phyloP scores from a whole-genome alignment of 2,113 vertebrate genomes.

The Phrynosoma platyrhinos region DNA sequence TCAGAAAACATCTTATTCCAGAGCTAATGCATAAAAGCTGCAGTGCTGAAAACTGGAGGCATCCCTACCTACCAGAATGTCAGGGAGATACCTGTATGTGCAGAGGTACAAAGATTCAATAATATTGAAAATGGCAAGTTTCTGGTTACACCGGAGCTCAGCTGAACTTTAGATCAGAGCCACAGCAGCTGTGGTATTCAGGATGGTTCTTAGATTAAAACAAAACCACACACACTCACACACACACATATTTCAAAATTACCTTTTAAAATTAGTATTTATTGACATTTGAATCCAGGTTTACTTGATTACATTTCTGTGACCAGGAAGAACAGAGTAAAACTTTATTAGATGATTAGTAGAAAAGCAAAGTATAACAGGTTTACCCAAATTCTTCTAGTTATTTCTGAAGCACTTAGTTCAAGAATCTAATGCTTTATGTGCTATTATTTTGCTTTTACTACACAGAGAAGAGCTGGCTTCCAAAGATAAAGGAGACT shows the following conservation, averaged over 20 bases:
- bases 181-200: neutral
- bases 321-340: conserved; percentile 54
- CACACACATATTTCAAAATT: conserved; percentile 60
- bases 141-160: neutral
- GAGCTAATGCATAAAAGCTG: neutral
- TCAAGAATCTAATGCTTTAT: conserved; percentile 87
- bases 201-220: neutral
- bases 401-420: conserved; percentile 76
- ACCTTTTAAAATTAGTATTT: conserved; percentile 60
- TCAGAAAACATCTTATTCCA: too few relatives aligned
- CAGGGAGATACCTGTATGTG: neutral
- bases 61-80: neutral
- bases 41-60: neutral
- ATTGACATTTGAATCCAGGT: conserved; percentile 56
- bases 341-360: conserved; percentile 21
- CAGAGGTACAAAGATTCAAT: neutral
- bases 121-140: neutral
- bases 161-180: neutral
- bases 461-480: conserved; percentile 91
- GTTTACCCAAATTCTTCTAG: conserved; percentile 75
- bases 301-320: conserved; percentile 49
- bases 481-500: conserved; percentile 95
- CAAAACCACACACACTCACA: conserved; percentile 14
- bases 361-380: conserved; percentile 53
- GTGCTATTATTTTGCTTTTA: conserved; percentile 88